Evolutionary conservation across 53 echinoderm and acorn worm species (phyloP), one percentile per base, ranked within the genome.

Genomic region (Henricia sp.): DNA sequence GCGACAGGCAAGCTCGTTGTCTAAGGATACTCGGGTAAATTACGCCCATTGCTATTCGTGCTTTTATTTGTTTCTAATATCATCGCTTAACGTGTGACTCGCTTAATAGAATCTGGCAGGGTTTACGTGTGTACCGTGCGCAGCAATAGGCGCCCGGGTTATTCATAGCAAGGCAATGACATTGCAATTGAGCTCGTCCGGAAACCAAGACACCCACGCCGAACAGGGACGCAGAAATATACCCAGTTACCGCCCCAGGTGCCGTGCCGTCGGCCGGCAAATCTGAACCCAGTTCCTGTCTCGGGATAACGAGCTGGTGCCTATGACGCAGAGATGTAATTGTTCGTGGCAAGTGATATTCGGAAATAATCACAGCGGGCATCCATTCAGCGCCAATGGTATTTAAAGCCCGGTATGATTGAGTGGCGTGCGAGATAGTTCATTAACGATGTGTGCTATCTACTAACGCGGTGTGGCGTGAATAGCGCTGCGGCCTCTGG

Each of bases 271-370:
- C 26, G 20, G 21, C 17, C 40, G 24, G 20, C 48, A 10, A n/a
- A 43, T 28, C 64, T 64, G 32, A 80, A 21, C 56, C 54, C 38
- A 24, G 12, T 24, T 13, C 55, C 13, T 37, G 58, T 58, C 42
- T 58, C 40, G 57, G 26, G 35, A 39, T 17, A 14, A 13, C 58
- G 41, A 37, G 24, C 27, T 14, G 76, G 76, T 59, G 56, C 58
- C 76, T 29, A 43, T 27, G 35, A 40, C 40, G 42, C 57, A 37
- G 76, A 16, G 39, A 46, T 77, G 77, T 77, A 77, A 77, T 77
- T 77, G 62, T 77, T 59, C 60, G 62, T 77, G 77, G 77, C 77
- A 77, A 77, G 77, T 62, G 62, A 40, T 77, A 60, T 77, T 77
- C 77, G 77, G 77, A 77, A 77, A 77, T 44, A 77, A 77, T 77